Evolutionary conservation across 2,113 vertebrate genomes (phyloP).

Genomic region (Oceanites oceanicus): DNA sequence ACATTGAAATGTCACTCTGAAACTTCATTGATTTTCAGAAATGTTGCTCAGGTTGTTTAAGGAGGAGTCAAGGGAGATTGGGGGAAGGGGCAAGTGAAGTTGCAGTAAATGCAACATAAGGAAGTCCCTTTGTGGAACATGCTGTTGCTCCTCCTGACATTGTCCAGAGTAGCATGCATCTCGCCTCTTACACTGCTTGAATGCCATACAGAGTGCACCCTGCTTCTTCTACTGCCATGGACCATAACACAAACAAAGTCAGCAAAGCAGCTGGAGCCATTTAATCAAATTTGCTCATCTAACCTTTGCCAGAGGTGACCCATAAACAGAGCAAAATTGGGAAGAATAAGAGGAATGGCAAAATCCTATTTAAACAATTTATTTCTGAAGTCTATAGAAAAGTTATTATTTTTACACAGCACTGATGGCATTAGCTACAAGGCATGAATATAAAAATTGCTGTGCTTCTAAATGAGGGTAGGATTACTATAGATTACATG

Average conservation of each 20-base stretch:
- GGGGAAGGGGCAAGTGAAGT: background rate
- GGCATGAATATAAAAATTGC: constrained; percentile 19
- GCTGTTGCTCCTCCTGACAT: background rate
- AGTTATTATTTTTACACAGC: background rate
- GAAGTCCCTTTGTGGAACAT: background rate
- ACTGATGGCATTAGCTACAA: background rate
- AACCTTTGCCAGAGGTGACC: constrained; percentile 13
- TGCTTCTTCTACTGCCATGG: background rate
- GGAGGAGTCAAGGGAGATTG: background rate
- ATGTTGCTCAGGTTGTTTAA: background rate
- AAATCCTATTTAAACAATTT: constrained; percentile 45
- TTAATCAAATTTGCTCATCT: background rate
- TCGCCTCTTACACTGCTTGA: background rate
- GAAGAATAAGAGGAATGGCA: background rate
- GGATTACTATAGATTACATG: background rate
- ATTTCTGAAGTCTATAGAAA: constrained; percentile 19
- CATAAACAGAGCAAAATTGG: background rate
- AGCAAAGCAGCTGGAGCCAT: background rate
- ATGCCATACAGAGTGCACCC: background rate
- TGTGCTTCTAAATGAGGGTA: background rate
- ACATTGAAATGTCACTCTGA: background rate
- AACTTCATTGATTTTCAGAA: background rate
- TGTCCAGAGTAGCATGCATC: background rate
- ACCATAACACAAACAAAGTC: background rate
- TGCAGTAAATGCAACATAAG: background rate